phyloP scores from a whole-genome alignment of 2,113 vertebrate genomes.

The Haemorhous mexicanus region DNA sequence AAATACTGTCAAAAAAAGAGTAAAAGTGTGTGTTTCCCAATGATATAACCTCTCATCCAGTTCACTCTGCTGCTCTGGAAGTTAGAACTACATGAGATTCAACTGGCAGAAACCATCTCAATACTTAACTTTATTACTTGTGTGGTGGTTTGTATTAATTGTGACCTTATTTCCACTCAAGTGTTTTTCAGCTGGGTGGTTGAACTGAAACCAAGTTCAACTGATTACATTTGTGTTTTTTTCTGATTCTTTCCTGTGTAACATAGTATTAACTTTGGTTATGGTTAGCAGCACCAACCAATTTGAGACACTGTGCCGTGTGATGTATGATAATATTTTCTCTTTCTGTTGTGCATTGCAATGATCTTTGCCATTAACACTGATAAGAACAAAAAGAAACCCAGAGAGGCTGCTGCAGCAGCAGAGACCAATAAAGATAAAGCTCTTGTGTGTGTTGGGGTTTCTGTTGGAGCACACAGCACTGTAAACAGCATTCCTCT shows the following conservation, averaged over 20 bases:
- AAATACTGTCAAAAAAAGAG: not conserved
- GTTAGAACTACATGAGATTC: not conserved
- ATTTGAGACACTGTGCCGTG: not conserved
- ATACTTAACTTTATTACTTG: not conserved
- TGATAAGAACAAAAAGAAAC: not conserved
- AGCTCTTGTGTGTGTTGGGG: not conserved
- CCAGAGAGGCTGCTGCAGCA: not conserved
- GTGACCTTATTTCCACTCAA: not conserved
- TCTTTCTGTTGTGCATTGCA: not conserved
- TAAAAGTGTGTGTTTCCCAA: not conserved
- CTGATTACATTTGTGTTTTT: not conserved
- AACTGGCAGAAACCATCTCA: not conserved
- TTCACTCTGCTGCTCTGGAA: not conserved
- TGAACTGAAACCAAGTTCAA: not conserved
- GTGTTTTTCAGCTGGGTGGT: not conserved
- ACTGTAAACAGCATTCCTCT: not conserved
- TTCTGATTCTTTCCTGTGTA: not conserved
- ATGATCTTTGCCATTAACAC: not conserved
- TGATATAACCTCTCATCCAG: too few relatives aligned
- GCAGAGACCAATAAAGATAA: not conserved
- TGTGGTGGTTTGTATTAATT: not conserved
- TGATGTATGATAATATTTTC: not conserved
- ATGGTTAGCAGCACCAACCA: not conserved
- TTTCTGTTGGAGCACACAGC: not conserved
- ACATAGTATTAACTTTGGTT: not conserved